Base-by-base conservation (phyloP, 1,140 invertebrate species). In the Anadara kagoshimensis region DNA sequence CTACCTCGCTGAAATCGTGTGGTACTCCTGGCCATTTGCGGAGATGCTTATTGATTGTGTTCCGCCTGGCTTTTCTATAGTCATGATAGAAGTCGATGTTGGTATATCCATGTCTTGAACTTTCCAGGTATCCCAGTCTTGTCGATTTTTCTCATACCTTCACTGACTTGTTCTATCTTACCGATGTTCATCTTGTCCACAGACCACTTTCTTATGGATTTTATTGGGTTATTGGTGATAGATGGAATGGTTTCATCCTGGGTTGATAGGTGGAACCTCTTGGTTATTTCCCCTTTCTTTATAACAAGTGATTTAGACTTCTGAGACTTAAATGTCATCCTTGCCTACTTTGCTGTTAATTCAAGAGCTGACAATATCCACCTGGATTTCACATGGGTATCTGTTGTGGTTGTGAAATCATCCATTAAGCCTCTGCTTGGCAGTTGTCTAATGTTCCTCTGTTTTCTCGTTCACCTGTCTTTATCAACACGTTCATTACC, bases 51-150 rank as follows among this genome's bases (percentile, higher is more conserved):
- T n/a, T n/a, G n/a, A n/a, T n/a, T n/a, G n/a, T n/a, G n/a, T n/a
- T n/a, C n/a, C n/a, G n/a, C n/a, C n/a, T n/a, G n/a, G n/a, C n/a
- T n/a, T n/a, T n/a, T n/a, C n/a, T n/a, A n/a, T n/a, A n/a, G n/a
- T n/a, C n/a, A n/a, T n/a, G n/a, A n/a, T n/a, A n/a, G n/a, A 5
- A 74, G 56, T 12, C 36, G 51, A n/a, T 74, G 22, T 29, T 74
- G 66, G 67, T 64, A 66, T 10, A 66, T 58, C 76, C 71, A 74
- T 41, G 62, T 62, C 49, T 74, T 78, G 43, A 74, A 74, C 43
- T 70, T 70, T 54, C 61, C 71, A n/a, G 71, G 66, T 1, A 78
- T 62, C 14, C 43, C 66, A 43, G 54, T 58, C 43, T 62, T 70
- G 56, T 74, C 61, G 22, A 70, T 74, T 7, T 65, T 70, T n/a